Evolutionary conservation across 1,140 invertebrate genomes (phyloP).

Genomic region (Sitobion miscanthi): DNA sequence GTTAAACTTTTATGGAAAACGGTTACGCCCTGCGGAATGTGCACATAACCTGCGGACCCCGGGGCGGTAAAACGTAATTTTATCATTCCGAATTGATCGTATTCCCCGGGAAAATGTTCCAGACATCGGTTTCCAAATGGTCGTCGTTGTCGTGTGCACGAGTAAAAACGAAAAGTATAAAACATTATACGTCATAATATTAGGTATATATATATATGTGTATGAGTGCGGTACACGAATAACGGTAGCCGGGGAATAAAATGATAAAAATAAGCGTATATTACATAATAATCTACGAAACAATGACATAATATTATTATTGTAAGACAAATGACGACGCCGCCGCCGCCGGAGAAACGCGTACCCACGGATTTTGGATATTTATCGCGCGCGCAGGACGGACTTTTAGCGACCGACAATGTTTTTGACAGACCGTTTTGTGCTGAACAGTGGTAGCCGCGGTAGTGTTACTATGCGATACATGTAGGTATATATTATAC

Average conservation of each 20-base stretch:
- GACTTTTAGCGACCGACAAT: neutral
- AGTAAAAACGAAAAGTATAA: constrained; percentile 15
- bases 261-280: neutral
- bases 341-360: neutral
- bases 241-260: neutral
- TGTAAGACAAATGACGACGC: neutral
- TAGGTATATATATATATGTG: neutral
- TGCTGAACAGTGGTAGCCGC: neutral
- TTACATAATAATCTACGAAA: neutral
- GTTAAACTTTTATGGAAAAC: constrained; percentile 54
- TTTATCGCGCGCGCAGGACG: neutral
- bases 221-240: neutral
- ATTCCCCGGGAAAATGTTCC: constrained; percentile 46
- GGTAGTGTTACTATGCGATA: too few species aligned
- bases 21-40: constrained; percentile 54
- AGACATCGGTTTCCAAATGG: constrained; percentile 37
- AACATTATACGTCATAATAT: neutral
- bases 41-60: constrained; percentile 43
- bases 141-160: neutral
- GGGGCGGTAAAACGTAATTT: constrained; percentile 53
- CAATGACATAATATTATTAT: neutral
- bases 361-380: neutral
- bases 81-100: constrained; percentile 53
- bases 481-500: too few species aligned
- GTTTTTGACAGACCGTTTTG: neutral